phyloP scores from a whole-genome alignment of 2,888 invertebrate genomes.

The Standfussiana lucernea region DNA sequence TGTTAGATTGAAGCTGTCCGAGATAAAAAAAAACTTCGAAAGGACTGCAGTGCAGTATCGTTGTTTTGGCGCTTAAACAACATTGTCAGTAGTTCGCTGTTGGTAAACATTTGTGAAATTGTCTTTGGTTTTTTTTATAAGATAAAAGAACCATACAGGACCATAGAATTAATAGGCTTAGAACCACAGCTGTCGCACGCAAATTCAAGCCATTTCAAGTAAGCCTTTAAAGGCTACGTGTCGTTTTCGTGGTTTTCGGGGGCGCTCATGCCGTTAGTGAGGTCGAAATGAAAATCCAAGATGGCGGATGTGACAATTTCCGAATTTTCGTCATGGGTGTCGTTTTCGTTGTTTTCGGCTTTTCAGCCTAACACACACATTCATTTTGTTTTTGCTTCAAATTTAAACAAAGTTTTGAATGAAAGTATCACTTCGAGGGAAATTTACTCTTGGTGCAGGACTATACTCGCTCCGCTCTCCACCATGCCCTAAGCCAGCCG shows the following conservation, averaged over 20 bases:
- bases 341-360: too few relatives aligned
- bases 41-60: not conserved
- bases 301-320: too few relatives aligned
- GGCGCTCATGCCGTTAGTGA: too few relatives aligned
- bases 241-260: too few relatives aligned
- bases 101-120: not conserved
- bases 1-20: not conserved
- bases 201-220: not conserved
- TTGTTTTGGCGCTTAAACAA: not conserved
- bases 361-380: too few relatives aligned
- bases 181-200: not conserved
- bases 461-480: slow-evolving; percentile 20
- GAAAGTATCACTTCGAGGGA: not conserved
- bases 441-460: not conserved
- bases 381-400: not conserved
- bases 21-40: not conserved
- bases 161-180: too few relatives aligned
- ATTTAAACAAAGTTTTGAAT: not conserved
- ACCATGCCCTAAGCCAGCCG: slow-evolving; percentile 34
- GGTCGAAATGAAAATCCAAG: too few relatives aligned
- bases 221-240: not conserved
- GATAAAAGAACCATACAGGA: too few relatives aligned
- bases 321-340: too few relatives aligned
- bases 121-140: too few relatives aligned
- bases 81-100: not conserved